Evolutionary conservation across 2,888 invertebrate species (phyloP).

Genomic region (Mimumesa dahlbomi): DNA sequence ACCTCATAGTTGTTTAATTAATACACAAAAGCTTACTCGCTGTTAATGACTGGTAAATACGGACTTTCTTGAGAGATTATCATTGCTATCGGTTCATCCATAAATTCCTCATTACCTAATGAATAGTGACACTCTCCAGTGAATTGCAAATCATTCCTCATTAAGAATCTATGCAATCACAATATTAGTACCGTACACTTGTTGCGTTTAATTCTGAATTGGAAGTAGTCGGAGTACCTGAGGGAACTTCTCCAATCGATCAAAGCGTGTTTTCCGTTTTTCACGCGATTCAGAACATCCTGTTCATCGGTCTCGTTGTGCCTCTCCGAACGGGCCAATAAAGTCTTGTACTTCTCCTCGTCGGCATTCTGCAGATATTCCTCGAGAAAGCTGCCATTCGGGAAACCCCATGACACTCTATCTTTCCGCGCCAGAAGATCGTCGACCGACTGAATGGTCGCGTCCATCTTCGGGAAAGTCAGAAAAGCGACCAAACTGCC

Average conservation of each 20-base stretch:
- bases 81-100: slow-evolving; percentile 90
- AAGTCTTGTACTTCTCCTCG: slow-evolving; percentile 82
- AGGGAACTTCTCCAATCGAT: slow-evolving; percentile 92
- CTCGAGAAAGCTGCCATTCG: slow-evolving; percentile 88
- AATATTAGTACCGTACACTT: background rate
- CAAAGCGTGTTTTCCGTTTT: slow-evolving; percentile 86
- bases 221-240: slow-evolving; percentile 79
- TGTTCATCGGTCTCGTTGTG: slow-evolving; percentile 67
- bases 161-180: slow-evolving; percentile 77
- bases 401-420: slow-evolving; percentile 88
- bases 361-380: slow-evolving; percentile 84
- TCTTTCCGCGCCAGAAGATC: slow-evolving; percentile 84
- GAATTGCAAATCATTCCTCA: slow-evolving; percentile 81
- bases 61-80: slow-evolving; percentile 89
- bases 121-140: slow-evolving; percentile 89
- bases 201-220: background rate
- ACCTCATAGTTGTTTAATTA: too few species aligned
- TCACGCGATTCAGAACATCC: slow-evolving; percentile 82
- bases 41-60: slow-evolving; percentile 88
- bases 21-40: slow-evolving; percentile 84
- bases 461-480: slow-evolving; percentile 92
- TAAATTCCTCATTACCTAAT: slow-evolving; percentile 88
- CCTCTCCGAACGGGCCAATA: slow-evolving; percentile 83
- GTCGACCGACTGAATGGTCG: slow-evolving; percentile 86
- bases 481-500: slow-evolving; percentile 96